A percentile compares a stretch with the other conserved stretches of the same genome.
These are phyloP conservation scores for Ambastaia sidthimunki DNA, from an alignment of 2,797 vertebrate genomes.

Conservation along the genomic window DNA sequence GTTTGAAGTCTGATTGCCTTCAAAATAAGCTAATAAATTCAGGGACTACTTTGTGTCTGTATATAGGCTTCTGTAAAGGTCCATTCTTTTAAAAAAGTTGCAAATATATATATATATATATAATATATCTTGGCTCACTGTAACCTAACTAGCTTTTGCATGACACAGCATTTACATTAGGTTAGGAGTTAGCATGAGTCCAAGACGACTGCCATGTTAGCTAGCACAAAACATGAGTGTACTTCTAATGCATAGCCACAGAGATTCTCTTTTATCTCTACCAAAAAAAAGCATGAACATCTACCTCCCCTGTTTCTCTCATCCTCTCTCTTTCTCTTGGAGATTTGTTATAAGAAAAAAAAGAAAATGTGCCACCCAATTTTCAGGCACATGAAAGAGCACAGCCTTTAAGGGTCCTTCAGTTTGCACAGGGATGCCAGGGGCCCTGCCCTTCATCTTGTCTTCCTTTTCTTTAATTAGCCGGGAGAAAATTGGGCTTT, in stretches of 20 bases:
- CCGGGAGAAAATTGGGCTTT: conserved; percentile 58
- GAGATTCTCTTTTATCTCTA: not conserved
- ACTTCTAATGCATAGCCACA: conserved; percentile 14
- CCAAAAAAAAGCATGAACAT: conserved; percentile 30
- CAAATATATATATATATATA: no score
- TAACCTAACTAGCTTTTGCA: not conserved
- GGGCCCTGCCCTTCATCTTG: conserved; percentile 59
- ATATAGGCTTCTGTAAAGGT: not conserved
- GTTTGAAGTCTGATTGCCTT: conserved; percentile 22
- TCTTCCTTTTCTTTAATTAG: conserved; percentile 60
- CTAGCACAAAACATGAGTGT: no score
- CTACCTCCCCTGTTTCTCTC: not conserved
- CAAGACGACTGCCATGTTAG: no score
- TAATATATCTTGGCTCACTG: no score
- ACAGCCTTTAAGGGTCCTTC: conserved; percentile 54
- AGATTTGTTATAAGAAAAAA: conserved; percentile 43
- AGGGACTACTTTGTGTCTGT: not conserved
- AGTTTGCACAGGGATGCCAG: conserved; percentile 43
- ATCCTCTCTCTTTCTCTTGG: conserved; percentile 20
- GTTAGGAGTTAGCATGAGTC: no score
- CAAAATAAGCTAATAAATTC: conserved; percentile 15
- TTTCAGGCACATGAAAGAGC: conserved; percentile 57
- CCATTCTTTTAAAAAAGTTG: no score
- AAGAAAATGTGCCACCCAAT: conserved; percentile 33
- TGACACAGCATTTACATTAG: not conserved